Evolutionary conservation across 2,797 vertebrate species (phyloP).

Genomic region (Eupleurogrammus muticus): DNA sequence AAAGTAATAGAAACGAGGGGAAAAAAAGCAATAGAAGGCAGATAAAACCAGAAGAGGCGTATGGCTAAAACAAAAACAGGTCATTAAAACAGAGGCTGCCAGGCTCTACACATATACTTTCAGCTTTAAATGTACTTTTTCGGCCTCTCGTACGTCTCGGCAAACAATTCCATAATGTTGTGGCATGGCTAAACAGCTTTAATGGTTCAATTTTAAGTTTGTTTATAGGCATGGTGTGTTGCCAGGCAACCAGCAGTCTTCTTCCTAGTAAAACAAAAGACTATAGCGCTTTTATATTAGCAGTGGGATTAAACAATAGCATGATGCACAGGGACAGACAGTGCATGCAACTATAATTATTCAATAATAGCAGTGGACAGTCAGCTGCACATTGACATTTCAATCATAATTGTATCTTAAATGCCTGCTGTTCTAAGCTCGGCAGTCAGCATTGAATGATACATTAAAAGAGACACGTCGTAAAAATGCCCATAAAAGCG

Average conservation of each 20-base stretch:
- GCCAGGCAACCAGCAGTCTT: conserved; percentile 57
- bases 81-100: too few relatives aligned
- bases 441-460: neutral
- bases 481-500: conserved; percentile 16
- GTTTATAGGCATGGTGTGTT: conserved; percentile 47
- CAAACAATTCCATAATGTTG: too few relatives aligned
- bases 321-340: conserved; percentile 10
- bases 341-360: conserved; percentile 22
- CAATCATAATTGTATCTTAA: conserved; percentile 21
- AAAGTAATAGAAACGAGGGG: too few relatives aligned
- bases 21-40: too few relatives aligned
- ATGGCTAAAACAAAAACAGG: too few relatives aligned
- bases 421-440: conserved; percentile 13
- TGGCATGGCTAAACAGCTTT: too few relatives aligned
- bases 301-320: conserved; percentile 39
- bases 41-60: too few relatives aligned
- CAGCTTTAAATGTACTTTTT: too few relatives aligned
- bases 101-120: too few relatives aligned
- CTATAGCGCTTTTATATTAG: conserved; percentile 37
- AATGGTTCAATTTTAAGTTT: conserved; percentile 15
- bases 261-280: conserved; percentile 43
- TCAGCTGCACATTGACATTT: conserved; percentile 24
- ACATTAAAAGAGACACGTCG: neutral
- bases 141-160: too few relatives aligned
- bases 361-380: conserved; percentile 26